Evolutionary conservation across 2,797 vertebrate genomes (phyloP), one percentile per base, ranked within the genome.

Genomic region (Phataginus tricuspis): DNA sequence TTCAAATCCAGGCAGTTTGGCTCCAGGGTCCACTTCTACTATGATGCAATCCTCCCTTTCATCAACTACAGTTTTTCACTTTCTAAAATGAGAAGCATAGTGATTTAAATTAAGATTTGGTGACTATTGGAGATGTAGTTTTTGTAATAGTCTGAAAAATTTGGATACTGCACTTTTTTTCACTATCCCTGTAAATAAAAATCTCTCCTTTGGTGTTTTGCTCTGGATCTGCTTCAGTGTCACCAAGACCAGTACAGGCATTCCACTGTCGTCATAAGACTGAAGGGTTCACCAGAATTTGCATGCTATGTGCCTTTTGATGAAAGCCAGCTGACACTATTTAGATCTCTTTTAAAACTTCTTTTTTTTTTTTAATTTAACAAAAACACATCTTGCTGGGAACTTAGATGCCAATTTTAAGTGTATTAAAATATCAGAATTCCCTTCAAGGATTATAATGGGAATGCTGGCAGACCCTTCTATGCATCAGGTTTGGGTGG

Each of bases 381-480:
- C 29, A 94, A 97, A 97, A 96, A 94, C 0, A 0, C 75, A 95
- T 97, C 78, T 91, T 92, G 69, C 85, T 92, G 86, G 97, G 96
- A 97, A 96, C 74, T 90, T 94, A 95, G 96, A 96, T 97, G 96
- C 96, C 96, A 96, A 97, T 97, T 97, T 74, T 88, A 93, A 64
- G 7, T 98, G 97, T 97, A 97, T 98, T 98, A 82, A 96, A 96
- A 89, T 84, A 97, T 95, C 97, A 87, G 97, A 90, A 68, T 98
- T 98, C 91, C 96, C 87, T 96, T 97, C 97, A 92, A 96, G 95
- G 97, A 97, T 97, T 97, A 93, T 97, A 97, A 96, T 96, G 92
- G 97, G 96, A 98, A 98, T 97, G 92, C 97, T 98, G 97, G 97
- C 98, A 98, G 96, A 89, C 93, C 96, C 79, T 91, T 97, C 80